Base-by-base conservation (phyloP, 92 coral and sea anemone species). In the Montipora capitata region DNA sequence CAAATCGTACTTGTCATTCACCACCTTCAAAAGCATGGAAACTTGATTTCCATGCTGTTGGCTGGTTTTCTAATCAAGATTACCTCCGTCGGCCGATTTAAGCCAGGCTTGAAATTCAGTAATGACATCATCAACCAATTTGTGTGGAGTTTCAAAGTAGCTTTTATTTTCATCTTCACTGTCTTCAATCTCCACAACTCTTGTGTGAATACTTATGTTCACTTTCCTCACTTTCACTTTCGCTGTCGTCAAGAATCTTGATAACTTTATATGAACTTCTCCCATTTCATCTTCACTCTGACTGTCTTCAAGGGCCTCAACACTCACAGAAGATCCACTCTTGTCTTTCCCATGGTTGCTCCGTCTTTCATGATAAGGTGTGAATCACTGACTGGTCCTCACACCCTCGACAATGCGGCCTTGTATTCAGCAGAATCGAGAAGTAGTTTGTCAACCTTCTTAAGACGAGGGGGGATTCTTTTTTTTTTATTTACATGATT, bases 61-160 rank as follows among this genome's bases (percentile, higher is more conserved):
- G 40, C 62, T 77, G 16, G 90, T 85, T 14, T 85, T 72, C 4
- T 71, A 54, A 39, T 85, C 91, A 1, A 39, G 56, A 59, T 52
- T 78, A 4, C 91, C 91, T 11, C 93, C 77, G 40, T 90, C 93
- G 2, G 90, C 83, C 8, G 90, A 85, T 2, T 7, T 54, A 35
- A 90, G 44, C 93, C 81, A 77, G 57, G 63, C 61, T 74, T 79
- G 41, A 80, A 87, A 87, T 40, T 77, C 27, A 58, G 44, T 9
- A 41, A 61, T 58, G 48, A 44, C 41, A 40, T 42, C 48, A 13
- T 43, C 38, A 9, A 58, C 16, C 27, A 27, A 14, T 6, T 17
- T 9, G 17, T 79, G 59, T 58, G 70, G 44, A 52, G 27, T 56
- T 59, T 77, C 35, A 58, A 39, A 6, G 35, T 39, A 13, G 68